Percentiles rank a stretch among this genome's conserved stretches.
phyloP scores from a whole-genome alignment of 2,797 vertebrate genomes.

The Xiphorhynchus erythropygius region DNA sequence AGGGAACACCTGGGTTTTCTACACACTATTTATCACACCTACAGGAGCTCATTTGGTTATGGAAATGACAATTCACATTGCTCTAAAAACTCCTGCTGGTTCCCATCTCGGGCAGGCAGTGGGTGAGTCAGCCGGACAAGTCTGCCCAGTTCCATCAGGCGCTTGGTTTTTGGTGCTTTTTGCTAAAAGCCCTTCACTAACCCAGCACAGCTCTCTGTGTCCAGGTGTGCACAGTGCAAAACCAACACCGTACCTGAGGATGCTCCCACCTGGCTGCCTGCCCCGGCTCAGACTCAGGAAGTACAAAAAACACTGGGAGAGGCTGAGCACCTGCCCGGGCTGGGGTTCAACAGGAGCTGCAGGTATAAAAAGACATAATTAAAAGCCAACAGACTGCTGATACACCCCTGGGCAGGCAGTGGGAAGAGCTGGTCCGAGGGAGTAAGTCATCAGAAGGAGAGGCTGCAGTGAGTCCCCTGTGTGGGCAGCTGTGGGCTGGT shows the following conservation, averaged over 20 bases:
- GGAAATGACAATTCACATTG: background rate
- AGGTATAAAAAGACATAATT: background rate
- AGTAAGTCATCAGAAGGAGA: background rate
- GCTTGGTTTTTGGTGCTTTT: accelerated
- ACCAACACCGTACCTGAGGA: background rate
- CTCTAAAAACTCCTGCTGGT: background rate
- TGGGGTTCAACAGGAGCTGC: background rate
- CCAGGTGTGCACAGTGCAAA: background rate
- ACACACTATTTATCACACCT: background rate
- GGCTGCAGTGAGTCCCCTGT: background rate
- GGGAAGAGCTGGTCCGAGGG: background rate
- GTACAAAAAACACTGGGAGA: background rate
- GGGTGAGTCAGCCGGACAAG: background rate
- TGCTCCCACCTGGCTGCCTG: background rate
- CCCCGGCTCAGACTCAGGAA: background rate
- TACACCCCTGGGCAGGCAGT: background rate
- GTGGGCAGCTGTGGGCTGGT: background rate
- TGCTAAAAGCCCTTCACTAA: background rate
- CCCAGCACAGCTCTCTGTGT: accelerated
- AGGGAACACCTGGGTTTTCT: background rate
- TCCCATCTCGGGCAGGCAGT: background rate
- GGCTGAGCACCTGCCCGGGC: background rate
- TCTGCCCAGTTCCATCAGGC: background rate
- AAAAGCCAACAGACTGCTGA: background rate
- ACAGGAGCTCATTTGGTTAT: background rate